Base-by-base conservation (phyloP, 2,888 invertebrate genomes). In the Drosophila kokeensis region DNA sequence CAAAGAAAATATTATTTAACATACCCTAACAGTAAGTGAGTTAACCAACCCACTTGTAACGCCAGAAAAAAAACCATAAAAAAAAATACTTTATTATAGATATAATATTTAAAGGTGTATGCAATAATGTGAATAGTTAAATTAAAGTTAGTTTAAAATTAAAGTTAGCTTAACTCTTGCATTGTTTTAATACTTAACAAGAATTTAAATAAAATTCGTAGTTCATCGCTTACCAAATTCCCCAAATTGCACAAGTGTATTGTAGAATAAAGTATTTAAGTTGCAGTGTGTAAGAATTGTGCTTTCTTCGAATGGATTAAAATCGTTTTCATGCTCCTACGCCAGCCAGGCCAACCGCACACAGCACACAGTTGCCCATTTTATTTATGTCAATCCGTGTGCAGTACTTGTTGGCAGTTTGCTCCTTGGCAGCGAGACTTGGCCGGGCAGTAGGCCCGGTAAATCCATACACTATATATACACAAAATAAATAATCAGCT, bases 341-440 rank as follows among this genome's bases (percentile, higher is more conserved):
- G 24, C 42, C 69, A 49, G 42, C 49, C 58, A 52, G 29, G n/a
- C n/a, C 66, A 49, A 40, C n/a, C 49, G 11, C 29, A 54, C 29
- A 27, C 50, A 61, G 27, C 36, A 27, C 53, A 62, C 59, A 62
- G 61, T 68, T 77, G 68, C 68, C 69, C 89, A 76, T 83, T 85
- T 89, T 87, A 89, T 85, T 85, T 85, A 85, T 85, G 87, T 81
- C 85, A 88, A 88, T 85, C 75, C 69, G 60, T 40, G 80, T 57
- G 75, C 73, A 53, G 53, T 68, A 63, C 67, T 75, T 71, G 60
- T 76, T 70, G 74, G 58, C 69, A 55, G 42, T 53, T 58, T 62
- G 59, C 78, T 62, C 52, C 61, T 66, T 62, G 59, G 71, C 70
- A 53, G 57, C 52, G 30, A 49, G 49, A 55, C 72, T 52, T 65